phyloP scores from a whole-genome alignment of 64 coral and sea anemone genomes.

The Cladopsammia gracilis region DNA sequence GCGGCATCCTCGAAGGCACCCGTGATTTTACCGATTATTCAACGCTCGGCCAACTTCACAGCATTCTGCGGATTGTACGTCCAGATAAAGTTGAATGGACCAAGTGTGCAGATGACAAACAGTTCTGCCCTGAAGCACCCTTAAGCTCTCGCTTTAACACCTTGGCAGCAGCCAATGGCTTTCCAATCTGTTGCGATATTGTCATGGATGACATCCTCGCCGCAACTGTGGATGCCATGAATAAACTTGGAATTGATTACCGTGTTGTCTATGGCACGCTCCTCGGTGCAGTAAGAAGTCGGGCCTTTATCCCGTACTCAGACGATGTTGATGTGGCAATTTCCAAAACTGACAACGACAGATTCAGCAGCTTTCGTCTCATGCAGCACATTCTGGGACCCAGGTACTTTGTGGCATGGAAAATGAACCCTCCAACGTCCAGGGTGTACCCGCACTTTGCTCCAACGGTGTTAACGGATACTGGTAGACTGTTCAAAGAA shows the following conservation, averaged over 20 bases:
- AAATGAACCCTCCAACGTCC: conserved; percentile 23
- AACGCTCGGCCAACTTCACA: conserved; percentile 55
- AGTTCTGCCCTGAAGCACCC: neutral
- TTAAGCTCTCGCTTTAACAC: conserved; percentile 1
- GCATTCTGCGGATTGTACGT: conserved; percentile 47
- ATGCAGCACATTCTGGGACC: conserved; percentile 31
- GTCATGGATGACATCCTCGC: conserved; percentile 50
- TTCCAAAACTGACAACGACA: conserved; percentile 58
- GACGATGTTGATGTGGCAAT: conserved; percentile 50
- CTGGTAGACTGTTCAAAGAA: neutral
- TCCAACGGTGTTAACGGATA: conserved; percentile 13
- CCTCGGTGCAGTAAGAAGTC: conserved; percentile 47
- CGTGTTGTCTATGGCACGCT: conserved; percentile 39
- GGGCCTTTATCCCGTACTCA: conserved; percentile 30
- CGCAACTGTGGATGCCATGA: conserved; percentile 14
- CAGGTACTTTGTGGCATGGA: conserved; percentile 65
- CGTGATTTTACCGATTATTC: conserved; percentile 50
- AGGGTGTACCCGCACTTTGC: conserved; percentile 50
- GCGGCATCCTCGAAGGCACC: neutral
- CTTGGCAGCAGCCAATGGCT: conserved; percentile 20
- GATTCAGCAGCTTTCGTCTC: conserved; percentile 9
- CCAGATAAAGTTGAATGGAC: conserved; percentile 49
- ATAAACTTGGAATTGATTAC: conserved; percentile 22
- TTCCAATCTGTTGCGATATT: conserved; percentile 73
- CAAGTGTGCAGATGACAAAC: conserved; percentile 40